Evolutionary conservation across 2,888 invertebrate species (phyloP).

Genomic region (Xestia sexstrigata): DNA sequence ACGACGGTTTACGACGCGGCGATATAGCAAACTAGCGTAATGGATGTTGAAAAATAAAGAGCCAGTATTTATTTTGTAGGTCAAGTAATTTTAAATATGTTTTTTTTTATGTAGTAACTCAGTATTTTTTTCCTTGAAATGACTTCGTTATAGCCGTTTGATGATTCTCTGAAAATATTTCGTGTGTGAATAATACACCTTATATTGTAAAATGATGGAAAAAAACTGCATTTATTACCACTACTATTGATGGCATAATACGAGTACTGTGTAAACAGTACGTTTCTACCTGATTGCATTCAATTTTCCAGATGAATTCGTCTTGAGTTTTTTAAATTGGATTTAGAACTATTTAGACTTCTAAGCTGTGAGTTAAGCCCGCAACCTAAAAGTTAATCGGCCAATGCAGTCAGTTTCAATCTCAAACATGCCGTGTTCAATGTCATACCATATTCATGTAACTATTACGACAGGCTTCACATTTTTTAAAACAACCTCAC

Average conservation of each 20-base stretch:
- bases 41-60: too few relatives aligned
- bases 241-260: neutral
- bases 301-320: neutral
- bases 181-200: too few relatives aligned
- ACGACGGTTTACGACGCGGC: too few relatives aligned
- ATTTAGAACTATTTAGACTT: neutral
- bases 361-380: neutral
- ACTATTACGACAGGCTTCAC: neutral
- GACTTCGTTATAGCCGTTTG: too few relatives aligned
- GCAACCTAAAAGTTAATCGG: neutral
- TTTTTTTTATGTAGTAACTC: too few relatives aligned
- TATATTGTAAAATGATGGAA: neutral
- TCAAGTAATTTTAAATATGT: too few relatives aligned
- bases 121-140: too few relatives aligned
- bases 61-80: too few relatives aligned
- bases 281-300: neutral
- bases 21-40: too few relatives aligned
- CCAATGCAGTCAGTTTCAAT: neutral
- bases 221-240: neutral
- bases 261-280: neutral
- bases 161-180: too few relatives aligned
- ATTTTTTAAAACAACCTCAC: constrained; percentile 20
- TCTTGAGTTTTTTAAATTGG: neutral
- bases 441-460: constrained; percentile 5
- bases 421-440: neutral